Base-by-base conservation (phyloP, 2,888 invertebrate species). In the Spicauda simplicius region DNA sequence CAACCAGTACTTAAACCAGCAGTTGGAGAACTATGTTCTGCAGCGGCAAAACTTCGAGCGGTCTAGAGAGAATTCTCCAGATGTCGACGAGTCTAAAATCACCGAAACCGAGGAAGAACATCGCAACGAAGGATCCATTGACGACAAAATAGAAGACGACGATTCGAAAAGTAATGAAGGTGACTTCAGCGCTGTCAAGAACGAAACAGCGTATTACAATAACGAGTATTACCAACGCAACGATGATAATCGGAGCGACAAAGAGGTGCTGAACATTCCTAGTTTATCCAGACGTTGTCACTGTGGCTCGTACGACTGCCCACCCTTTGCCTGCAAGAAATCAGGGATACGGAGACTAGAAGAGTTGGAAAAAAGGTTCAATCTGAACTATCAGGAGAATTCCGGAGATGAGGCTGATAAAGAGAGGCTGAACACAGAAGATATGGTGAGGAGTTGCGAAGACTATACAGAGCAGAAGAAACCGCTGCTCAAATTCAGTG, bases 401-500 rank as follows among this genome's bases (percentile, higher is more conserved):
- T 90, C 89, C 0, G 90, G 88, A 0, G 91, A 93, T 63, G 91
- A 91, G 30, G 83, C 72, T 0, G 88, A 83, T 0, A 72, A 72
- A 20, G 81, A 78, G 25, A 85, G 33, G 33, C 33, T 85, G 6
- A 85, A 77, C 41, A 90, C 92, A 0, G 93, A 91, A 14, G 93
- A 93, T 1, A 76, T 91, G 74, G 91, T 92, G 50, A 81, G 90
- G 70, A 86, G 73, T 71, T 89, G 90, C 79, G 92, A 92, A 16
- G 88, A 91, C 33, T 88, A 82, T 69, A 80, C 66, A 16, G 88
- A 89, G 70, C 94, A 90, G 78, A 91, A 90, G 71, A 97, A 97
- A 80, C 97, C 97, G 19, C 95, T 97, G 81, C 94, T 98, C 78
- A 98, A 98, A 89, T 98, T 98, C 90, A 98, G 98, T 95, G 98